Evolutionary conservation across 1,140 invertebrate species (phyloP).

Genomic region (Tetragonula clypearis): DNA sequence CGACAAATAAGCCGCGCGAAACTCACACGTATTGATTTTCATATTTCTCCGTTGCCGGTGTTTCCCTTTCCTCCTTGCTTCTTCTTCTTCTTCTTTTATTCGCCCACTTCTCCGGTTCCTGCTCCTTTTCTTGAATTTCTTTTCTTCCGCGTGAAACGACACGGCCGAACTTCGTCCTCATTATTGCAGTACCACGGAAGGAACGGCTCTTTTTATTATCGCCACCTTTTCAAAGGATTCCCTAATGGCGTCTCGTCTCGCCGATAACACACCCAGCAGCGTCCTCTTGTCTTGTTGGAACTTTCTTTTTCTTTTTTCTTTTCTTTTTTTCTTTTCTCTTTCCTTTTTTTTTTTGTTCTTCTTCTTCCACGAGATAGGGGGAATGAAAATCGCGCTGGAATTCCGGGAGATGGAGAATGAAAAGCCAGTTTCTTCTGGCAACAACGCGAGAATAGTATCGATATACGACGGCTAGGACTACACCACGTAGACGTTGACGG

Average conservation of each 20-base stretch:
- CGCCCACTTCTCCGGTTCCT: too few species aligned
- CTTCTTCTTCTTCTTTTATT: background rate
- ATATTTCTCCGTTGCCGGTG: conserved; percentile 7
- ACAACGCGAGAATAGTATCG: background rate
- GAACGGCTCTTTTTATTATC: conserved; percentile 62
- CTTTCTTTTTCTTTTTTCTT: conserved; percentile 4
- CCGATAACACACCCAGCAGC: conserved; percentile 52
- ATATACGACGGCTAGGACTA: background rate
- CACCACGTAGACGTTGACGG: background rate
- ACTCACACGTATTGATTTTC: conserved; percentile 54
- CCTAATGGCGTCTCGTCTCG: conserved; percentile 53
- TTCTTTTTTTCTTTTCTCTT: background rate
- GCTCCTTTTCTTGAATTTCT: conserved; percentile 36
- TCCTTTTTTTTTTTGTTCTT: too few species aligned
- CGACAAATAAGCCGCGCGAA: conserved; percentile 46
- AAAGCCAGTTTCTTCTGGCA: background rate
- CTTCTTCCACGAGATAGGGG: background rate
- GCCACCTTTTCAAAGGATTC: conserved; percentile 63
- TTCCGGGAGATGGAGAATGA: conserved; percentile 1
- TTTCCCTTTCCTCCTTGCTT: conserved; percentile 13
- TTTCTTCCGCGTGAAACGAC: conserved; percentile 52
- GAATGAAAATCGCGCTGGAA: conserved; percentile 50
- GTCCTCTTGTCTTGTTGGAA: conserved; percentile 25
- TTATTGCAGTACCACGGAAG: conserved; percentile 54
- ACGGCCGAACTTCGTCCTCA: conserved; percentile 56